Evolutionary conservation across 2,888 invertebrate species (phyloP), one percentile per base, ranked within the genome.

Genomic region (Andrena praecox): DNA sequence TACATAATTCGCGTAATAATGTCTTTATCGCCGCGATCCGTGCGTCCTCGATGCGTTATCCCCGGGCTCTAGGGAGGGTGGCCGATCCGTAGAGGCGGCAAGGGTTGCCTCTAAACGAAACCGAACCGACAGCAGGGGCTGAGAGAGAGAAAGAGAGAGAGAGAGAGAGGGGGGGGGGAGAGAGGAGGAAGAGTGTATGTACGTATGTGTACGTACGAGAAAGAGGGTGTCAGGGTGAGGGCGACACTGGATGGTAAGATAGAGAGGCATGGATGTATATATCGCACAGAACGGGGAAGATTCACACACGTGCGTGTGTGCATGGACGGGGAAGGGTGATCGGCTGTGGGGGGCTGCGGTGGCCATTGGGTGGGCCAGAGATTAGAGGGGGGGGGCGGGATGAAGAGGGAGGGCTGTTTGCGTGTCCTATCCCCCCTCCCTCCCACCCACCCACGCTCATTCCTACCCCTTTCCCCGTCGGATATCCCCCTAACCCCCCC

Each of bases 1-100:
- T 89, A 89, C 84, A 89, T 89, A 89, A 89, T 90, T 84, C 69
- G 75, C 71, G 70, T 84, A 80, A 86, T 84, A 80, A 86, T 63
- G 71, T 68, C 82, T 59, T 54, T 68, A 56, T 56, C 48, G 69
- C 16, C 16, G 64, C 63, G 48, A 68, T 64, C 62, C 6, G 10
- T 31, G 71, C 59, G 35, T 64, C 64, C 42, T 52, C 62, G 4
- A 24, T 71, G 24, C 35, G 42, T n/a, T 10, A 50, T 31, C 29
- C 24, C 10, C 31, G 20, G 16, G 64, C 66, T 6, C n/a, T 16
- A 59, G 59, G 27, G 29, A 59, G 27, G 62, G 48, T n/a, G 29
- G 12, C 29, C 48, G 59, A 20, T 20, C 27, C 29, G 5, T 12
- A 20, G 1, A 6, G 64, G 60, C 4, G 33, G 20, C 10, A 24